Base-by-base conservation (phyloP, 1,140 invertebrate genomes). In the Diabrotica virgifera region DNA sequence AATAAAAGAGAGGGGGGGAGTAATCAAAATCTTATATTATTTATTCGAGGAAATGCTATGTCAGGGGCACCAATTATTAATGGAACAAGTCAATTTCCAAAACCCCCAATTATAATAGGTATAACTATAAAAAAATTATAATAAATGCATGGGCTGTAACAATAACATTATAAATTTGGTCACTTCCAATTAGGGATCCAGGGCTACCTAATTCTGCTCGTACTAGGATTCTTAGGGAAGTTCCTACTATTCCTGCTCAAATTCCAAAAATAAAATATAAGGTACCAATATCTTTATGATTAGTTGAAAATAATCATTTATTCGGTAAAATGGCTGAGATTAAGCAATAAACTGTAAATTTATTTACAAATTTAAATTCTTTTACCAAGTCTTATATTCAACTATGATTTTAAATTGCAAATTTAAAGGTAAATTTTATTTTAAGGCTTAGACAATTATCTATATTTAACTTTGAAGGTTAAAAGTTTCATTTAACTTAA, bases 61-160 rank as follows among this genome's bases (percentile, higher is more conserved):
- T 92, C 90, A 11, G 86, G 85, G 0, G 84, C 82, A 68, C 85
- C 86, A 70, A 91, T 64, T 82, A 90, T 88, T 81, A 90, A 74
- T 52, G 89, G 89, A 5, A 91, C 78, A 78, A 92, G 78, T 84
- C 87, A 91, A 80, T 92, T 91, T 69, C 88, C 88, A 83, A 91
- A 90, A 71, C 89, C 88, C 53, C 89, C 89, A 83, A 92, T 87
- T 84, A 90, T 84, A 78, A 88, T 82, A 57, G 88, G 89, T 82
- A 91, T 90, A 64, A 91, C 86, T 81, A 90, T 87, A 82, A 90
- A 90, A 80, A 91, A 86, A 90, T 89, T 85, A 90, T 91, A 70
- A 90, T 76, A 81, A 91, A 88, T 65, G 86, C 89, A 82, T 92
- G 88, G 6, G 82, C 81, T 8, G 89, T 91, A 13, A 91, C 84